Conservation (phyloP, 2,113 vertebrate genomes). For the Leucoraja erinaceus region DNA sequence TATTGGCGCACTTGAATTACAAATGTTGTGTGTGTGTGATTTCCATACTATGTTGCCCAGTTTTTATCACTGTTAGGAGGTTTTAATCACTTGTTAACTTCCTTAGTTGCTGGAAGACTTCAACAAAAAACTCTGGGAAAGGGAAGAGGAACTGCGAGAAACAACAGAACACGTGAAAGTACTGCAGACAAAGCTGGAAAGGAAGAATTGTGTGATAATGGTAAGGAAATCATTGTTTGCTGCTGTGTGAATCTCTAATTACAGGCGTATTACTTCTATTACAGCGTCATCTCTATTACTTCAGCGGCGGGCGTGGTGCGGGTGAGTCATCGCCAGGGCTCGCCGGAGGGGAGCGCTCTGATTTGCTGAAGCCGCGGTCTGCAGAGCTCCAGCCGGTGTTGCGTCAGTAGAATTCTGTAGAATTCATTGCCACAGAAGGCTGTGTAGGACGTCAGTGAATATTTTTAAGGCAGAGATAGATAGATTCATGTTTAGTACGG, state of each 20-base stretch:
- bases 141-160: slow-evolving; percentile 78
- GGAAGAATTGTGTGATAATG: slow-evolving; percentile 65
- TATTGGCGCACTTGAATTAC: neutral
- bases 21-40: neutral
- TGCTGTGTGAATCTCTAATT: neutral
- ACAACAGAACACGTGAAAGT: slow-evolving; percentile 80
- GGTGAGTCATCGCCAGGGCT: too few species aligned
- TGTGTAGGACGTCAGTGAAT: too few species aligned
- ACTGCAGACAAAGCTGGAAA: slow-evolving; percentile 75
- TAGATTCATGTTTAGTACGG: too few species aligned
- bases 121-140: slow-evolving; percentile 82
- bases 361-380: too few species aligned
- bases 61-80: neutral
- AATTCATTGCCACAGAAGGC: too few species aligned
- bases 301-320: too few species aligned
- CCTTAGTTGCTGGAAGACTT: slow-evolving; percentile 66
- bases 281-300: too few species aligned
- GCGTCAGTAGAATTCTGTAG: too few species aligned
- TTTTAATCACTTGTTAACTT: neutral
- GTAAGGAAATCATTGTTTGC: slow-evolving; percentile 48
- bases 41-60: neutral
- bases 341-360: too few species aligned
- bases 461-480: too few species aligned
- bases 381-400: too few species aligned
- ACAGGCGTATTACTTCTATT: too few species aligned